Evolutionary conservation across 2,797 vertebrate species (phyloP), one percentile per base, ranked within the genome.

Genomic region (Oophaga sylvatica): DNA sequence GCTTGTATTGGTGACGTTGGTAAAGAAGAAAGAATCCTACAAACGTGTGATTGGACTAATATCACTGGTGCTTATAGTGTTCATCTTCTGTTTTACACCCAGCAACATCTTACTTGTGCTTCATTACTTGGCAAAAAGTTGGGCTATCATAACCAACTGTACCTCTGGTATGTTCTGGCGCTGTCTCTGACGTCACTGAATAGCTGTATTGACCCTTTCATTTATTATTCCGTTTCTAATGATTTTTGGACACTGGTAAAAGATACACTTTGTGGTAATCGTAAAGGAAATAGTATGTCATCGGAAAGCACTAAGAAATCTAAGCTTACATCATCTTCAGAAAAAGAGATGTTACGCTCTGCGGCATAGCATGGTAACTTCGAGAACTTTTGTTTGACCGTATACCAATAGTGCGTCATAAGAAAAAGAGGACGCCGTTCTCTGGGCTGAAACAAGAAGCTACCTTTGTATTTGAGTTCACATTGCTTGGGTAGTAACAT

Each of bases 181-280:
- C 86, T 94, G 84, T 86, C 75, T 3, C 62, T 93, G 17, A 81
- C 91, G 0, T 88, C 92, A 22, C 90, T 87, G 80, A 93, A 91
- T 84, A 92, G 85, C 88, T 93, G 92, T 87, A 91, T 93, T 0
- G 90, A 93, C 79, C 92, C 92, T 62, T 92, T 93, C 0, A 0
- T 93, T 71, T 93, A 93, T 71, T 91, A 90, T 41, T 93, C 88
- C 0, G 3, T 65, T 31, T 93, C 92, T 16, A 41, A 6, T 68
- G 92, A 93, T 82, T 92, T 93, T 71, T 86, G 80, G 71, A n/a
- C 53, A 80, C 85, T 88, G 89, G 5, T 92, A 1, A 29, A 11
- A 83, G 45, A 78, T 4, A 78, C 84, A 0, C 57, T 87, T 20
- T 78, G 19, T 19, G 7, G 84, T 73, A 88, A 80, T 60, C 1